Conservation (phyloP, 92 coral and sea anemone species). For the Epizoanthus illoricatus region DNA sequence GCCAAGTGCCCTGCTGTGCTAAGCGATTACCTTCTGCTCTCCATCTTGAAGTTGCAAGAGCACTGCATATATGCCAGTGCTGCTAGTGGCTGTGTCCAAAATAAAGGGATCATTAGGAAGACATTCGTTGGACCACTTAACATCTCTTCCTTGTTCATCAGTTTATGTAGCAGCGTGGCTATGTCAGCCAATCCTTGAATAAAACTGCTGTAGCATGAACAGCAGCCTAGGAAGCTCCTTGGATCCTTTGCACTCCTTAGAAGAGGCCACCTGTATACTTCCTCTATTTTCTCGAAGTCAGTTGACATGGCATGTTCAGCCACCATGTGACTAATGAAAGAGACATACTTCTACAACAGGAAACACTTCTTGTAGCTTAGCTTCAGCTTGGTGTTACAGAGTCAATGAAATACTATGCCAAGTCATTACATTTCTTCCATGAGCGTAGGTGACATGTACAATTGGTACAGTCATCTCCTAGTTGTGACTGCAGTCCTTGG, state of each 20-base stretch:
- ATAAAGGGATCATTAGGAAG: constrained; percentile 20
- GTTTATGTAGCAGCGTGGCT: neutral
- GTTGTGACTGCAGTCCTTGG: constrained; percentile 24
- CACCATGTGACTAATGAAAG: constrained; percentile 30
- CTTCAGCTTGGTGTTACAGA: constrained; percentile 17
- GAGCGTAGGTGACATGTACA: constrained; percentile 5
- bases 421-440: constrained; percentile 3
- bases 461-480: constrained; percentile 14
- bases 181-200: neutral
- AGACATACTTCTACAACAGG: neutral
- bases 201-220: neutral
- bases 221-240: neutral
- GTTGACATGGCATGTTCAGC: neutral
- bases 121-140: neutral
- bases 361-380: constrained; percentile 31
- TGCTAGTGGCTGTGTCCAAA: constrained; percentile 38
- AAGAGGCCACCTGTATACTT: neutral
- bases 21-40: neutral
- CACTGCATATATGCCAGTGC: constrained; percentile 31
- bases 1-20: neutral
- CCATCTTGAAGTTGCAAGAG: constrained; percentile 14
- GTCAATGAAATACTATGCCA: constrained; percentile 1
- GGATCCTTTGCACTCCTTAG: neutral
- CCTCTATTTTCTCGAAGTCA: neutral
- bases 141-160: neutral